Percentiles rank a stretch among this genome's conserved stretches.
phyloP scores from a whole-genome alignment of 64 coral and sea anemone genomes.

The Pocillopora verrucosa region DNA sequence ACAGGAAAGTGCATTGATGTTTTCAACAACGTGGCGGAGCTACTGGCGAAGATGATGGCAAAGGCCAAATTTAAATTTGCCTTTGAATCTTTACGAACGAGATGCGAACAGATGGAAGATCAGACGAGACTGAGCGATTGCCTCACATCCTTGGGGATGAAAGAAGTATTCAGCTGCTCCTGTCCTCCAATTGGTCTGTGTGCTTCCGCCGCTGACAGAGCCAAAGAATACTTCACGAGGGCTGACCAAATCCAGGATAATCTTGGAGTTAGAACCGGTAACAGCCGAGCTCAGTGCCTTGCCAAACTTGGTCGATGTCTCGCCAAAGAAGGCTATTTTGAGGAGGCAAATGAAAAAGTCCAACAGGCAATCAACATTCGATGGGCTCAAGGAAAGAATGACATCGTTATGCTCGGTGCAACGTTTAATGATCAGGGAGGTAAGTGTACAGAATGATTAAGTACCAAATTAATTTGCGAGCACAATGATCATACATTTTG shows the following conservation, averaged over 20 bases:
- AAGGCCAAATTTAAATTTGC: slow-evolving; percentile 4
- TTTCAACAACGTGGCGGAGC: slow-evolving; percentile 47
- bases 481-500: too few relatives aligned
- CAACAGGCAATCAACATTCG: background rate
- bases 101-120: slow-evolving; percentile 21
- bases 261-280: background rate
- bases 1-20: slow-evolving; percentile 20
- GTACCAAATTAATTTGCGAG: too few relatives aligned
- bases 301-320: slow-evolving; percentile 44
- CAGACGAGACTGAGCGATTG: slow-evolving; percentile 29
- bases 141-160: slow-evolving; percentile 44
- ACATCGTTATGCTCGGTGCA: slow-evolving; percentile 48
- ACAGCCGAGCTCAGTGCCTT: slow-evolving; percentile 38
- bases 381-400: background rate
- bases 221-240: slow-evolving; percentile 11
- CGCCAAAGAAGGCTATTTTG: background rate
- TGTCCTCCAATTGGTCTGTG: background rate
- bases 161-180: slow-evolving; percentile 25
- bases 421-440: slow-evolving; percentile 52
- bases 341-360: background rate
- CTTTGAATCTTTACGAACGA: background rate
- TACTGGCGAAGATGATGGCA: slow-evolving; percentile 52
- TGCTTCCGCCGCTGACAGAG: background rate
- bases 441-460: background rate
- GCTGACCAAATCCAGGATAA: slow-evolving; percentile 21